Base-by-base conservation (phyloP, 92 coral and sea anemone genomes). In the Chrysogorgia sp. region DNA sequence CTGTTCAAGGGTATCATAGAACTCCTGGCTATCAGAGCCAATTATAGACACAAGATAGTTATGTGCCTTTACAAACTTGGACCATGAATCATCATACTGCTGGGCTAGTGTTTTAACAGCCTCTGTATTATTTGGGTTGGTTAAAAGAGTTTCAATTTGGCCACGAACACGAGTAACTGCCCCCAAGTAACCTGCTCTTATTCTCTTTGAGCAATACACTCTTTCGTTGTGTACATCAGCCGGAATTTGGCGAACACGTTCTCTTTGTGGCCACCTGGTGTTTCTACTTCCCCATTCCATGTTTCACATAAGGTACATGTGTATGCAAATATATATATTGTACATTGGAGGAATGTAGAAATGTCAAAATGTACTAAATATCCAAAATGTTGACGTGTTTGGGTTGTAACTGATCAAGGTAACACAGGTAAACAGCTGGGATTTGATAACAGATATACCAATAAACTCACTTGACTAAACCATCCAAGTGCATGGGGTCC, bases 111-210 rank as follows among this genome's bases (percentile, higher is more conserved):
- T 40, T 61, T 20, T 15, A 75, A 75, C 69, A 8, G 53, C 26
- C 58, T 75, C 28, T 58, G 23, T 34, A 22, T 75, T 75, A 1
- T 8, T 30, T 32, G 43, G n/a, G 34, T 52, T 31, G n/a, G 19
- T 0, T 32, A 75, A 25, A 7, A 75, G 69, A 15, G 50, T 23
- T 75, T 58, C 69, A 41, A 75, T 75, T 61, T 58, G 22, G 22
- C 81, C 55, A n/a, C 69, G 81, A 21, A 75, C 69, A 37, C 81
- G 81, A 25, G 67, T 58, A 61, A 75, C 70, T 6, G 81, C 67
- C 21, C 69, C 58, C 17, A 57, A 34, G 20, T 21, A 61, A 32
- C 81, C 81, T 0, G 81, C 58, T 57, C 81, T 37, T 58, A 69
- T 1, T 20, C 56, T 58, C 31, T 75, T 75, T 15, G 69, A 35